These are phyloP conservation scores for Pyrocoelia pectoralis DNA, from an alignment of 2,888 invertebrate genomes.

Conservation along the genomic window DNA sequence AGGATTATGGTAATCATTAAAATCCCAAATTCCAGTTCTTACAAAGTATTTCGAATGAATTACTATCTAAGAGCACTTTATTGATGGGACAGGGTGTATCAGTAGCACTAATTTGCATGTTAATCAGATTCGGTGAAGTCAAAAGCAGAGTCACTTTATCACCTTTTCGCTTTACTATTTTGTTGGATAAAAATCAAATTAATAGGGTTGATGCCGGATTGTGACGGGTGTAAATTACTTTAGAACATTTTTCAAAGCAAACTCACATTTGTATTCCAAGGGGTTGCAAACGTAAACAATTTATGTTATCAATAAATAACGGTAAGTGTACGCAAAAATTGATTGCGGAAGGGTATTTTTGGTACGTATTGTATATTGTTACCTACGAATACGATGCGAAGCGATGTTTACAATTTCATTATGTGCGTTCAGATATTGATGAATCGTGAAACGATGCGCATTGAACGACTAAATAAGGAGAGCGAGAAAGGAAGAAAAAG, in stretches of 20 bases:
- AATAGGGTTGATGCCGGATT: conserved; percentile 42
- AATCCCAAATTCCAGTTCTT: too few relatives aligned
- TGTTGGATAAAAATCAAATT: conserved; percentile 49
- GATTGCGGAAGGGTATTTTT: conserved; percentile 48
- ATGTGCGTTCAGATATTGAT: conserved; percentile 45
- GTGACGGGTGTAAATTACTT: conserved; percentile 38
- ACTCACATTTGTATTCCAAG: conserved; percentile 49
- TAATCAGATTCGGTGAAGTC: conserved; percentile 47
- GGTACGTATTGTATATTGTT: conserved; percentile 25
- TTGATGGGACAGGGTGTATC: conserved; percentile 4
- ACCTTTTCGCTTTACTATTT: conserved; percentile 21
- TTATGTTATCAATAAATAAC: conserved; percentile 58
- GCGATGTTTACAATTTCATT: conserved; percentile 51
- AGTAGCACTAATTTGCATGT: conserved; percentile 47
- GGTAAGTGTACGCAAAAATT: conserved; percentile 51
- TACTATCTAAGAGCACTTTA: not conserved
- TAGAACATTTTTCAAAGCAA: conserved; percentile 32
- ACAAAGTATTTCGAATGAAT: too few relatives aligned
- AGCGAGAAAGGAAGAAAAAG: conserved; percentile 19
- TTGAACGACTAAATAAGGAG: conserved; percentile 29
- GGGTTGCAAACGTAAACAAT: conserved; percentile 50
- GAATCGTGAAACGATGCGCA: conserved; percentile 33
- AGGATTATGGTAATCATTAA: too few relatives aligned
- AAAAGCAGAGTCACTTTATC: conserved; percentile 40
- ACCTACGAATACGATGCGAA: conserved; percentile 6